Evolutionary conservation across 2,113 vertebrate species (phyloP).

Genomic region (Mormoops blainvillei): DNA sequence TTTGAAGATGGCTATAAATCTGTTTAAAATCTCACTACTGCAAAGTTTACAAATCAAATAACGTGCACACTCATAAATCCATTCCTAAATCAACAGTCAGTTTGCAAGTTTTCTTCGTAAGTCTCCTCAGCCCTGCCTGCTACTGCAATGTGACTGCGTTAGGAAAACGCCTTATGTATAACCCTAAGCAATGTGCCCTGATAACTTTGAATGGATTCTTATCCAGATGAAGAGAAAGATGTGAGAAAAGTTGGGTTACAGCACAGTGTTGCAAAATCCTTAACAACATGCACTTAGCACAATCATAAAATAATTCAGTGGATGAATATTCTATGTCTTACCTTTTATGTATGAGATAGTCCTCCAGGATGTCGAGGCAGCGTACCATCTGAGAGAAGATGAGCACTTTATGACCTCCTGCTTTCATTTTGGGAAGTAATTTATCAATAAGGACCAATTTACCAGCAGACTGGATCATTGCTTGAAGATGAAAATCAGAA

Average conservation of each 20-base stretch:
- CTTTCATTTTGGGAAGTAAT: constrained; percentile 99
- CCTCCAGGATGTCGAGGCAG: constrained; percentile 98
- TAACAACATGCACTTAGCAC: background rate
- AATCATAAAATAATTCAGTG: background rate
- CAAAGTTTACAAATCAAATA: background rate
- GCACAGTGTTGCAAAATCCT: background rate
- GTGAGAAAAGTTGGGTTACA: background rate
- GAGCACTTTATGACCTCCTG: constrained; percentile 97
- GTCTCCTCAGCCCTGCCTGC: background rate
- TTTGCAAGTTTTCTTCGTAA: background rate
- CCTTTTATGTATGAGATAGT: constrained; percentile 99
- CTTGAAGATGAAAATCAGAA: constrained; percentile 95
- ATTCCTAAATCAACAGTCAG: background rate
- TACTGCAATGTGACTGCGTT: background rate
- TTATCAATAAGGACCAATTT: constrained; percentile 99
- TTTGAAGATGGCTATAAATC: background rate
- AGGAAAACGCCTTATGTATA: background rate
- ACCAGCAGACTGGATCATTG: constrained; percentile 98
- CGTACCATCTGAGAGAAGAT: constrained; percentile 99
- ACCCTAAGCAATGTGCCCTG: background rate
- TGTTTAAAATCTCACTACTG: background rate
- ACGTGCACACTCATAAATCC: background rate
- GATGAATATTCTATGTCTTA: constrained; percentile 54
- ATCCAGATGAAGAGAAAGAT: background rate
- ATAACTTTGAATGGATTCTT: background rate